These are phyloP conservation scores for Brachycybe producta DNA, from an alignment of 2,888 invertebrate species.

Conservation along the genomic window DNA sequence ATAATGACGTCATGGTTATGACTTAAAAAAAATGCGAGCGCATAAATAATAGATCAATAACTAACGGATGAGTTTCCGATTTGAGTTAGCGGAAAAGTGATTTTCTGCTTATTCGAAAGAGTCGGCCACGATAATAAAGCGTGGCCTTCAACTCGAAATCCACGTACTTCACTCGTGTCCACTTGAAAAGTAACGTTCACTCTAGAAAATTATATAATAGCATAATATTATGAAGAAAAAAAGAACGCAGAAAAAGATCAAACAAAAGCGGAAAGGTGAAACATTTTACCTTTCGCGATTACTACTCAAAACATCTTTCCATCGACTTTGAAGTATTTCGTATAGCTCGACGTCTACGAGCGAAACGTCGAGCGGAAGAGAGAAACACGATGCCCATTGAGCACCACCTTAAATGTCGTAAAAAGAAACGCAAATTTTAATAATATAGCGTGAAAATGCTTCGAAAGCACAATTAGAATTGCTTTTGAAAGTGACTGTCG, in stretches of 20 bases:
- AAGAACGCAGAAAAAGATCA: background rate
- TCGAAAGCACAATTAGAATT: too few relatives aligned
- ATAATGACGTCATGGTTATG: slow-evolving; percentile 14
- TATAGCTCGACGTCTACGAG: slow-evolving; percentile 55
- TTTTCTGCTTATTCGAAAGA: slow-evolving; percentile 35
- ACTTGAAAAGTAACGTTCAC: slow-evolving; percentile 58
- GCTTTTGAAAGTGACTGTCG: too few relatives aligned
- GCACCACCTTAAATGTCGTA: slow-evolving; percentile 41
- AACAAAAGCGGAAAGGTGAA: background rate
- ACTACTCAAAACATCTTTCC: slow-evolving; percentile 23
- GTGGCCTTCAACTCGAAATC: slow-evolving; percentile 50
- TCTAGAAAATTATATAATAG: slow-evolving; percentile 39
- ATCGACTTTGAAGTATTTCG: slow-evolving; percentile 48
- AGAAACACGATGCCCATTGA: slow-evolving; percentile 53
- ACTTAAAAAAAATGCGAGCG: slow-evolving; percentile 5
- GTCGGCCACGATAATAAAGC: slow-evolving; percentile 56
- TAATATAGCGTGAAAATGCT: too few relatives aligned
- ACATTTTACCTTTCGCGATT: background rate
- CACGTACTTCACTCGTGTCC: slow-evolving; percentile 56
- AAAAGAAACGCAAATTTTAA: background rate
- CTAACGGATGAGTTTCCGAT: slow-evolving; percentile 50
- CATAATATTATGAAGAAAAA: slow-evolving; percentile 34
- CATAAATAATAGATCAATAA: slow-evolving; percentile 18
- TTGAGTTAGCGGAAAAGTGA: slow-evolving; percentile 58
- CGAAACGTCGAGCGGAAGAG: slow-evolving; percentile 49